phyloP scores from a whole-genome alignment of 2,113 vertebrate species.

The Nibea albiflora region DNA sequence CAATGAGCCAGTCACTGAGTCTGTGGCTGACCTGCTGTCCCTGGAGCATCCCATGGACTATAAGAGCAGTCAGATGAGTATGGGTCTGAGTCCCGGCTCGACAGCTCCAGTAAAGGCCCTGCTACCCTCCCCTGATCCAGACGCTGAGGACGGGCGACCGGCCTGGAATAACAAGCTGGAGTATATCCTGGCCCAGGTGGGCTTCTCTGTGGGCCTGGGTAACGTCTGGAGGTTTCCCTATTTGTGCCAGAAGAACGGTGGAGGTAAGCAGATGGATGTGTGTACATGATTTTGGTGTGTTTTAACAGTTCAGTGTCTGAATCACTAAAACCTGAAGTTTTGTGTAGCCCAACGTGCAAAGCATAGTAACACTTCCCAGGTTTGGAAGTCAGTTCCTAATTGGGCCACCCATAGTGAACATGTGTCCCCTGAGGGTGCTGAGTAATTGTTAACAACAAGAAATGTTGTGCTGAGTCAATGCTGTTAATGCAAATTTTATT shows the following conservation, averaged over 20 bases:
- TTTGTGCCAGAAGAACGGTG: constrained; percentile 98
- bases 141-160: constrained; percentile 89
- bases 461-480: constrained; percentile 36
- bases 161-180: constrained; percentile 98
- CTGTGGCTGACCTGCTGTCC: constrained; percentile 96
- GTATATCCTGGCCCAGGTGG: constrained; percentile 98
- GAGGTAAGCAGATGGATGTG: constrained; percentile 85
- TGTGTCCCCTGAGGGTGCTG: constrained; percentile 20
- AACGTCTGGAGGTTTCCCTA: constrained; percentile 99
- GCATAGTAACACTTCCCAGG: constrained; percentile 7
- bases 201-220: constrained; percentile 96
- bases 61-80: constrained; percentile 93
- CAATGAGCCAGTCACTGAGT: constrained; percentile 96
- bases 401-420: constrained; percentile 26
- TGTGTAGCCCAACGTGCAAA: background rate
- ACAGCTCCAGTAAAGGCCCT: constrained; percentile 87
- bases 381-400: constrained; percentile 17
- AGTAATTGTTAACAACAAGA: constrained; percentile 27
- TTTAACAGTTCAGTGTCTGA: background rate
- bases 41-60: constrained; percentile 97
- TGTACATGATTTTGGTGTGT: background rate
- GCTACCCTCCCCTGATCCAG: constrained; percentile 87
- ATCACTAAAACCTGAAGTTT: background rate
- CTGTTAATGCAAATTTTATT: constrained; percentile 15
- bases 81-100: constrained; percentile 84